These are phyloP conservation scores for Sturnus vulgaris DNA, from an alignment of 2,113 vertebrate genomes.

Conservation along the genomic window DNA sequence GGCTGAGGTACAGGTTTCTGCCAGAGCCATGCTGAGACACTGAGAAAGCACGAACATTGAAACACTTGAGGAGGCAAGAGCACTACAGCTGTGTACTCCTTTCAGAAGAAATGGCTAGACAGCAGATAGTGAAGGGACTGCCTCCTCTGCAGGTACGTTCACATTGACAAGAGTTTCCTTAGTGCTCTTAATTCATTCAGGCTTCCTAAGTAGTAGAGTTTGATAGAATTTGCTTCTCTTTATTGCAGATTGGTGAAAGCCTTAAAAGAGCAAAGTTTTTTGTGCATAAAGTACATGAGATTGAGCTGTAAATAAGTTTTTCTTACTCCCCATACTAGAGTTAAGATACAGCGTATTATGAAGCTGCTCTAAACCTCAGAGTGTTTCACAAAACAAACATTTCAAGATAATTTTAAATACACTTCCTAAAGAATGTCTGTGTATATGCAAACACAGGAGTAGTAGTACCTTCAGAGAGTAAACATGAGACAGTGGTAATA, in stretches of 20 bases:
- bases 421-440: background rate
- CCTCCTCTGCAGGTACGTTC: background rate
- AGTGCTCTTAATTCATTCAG: background rate
- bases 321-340: background rate
- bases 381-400: background rate
- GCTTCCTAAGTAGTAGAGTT: background rate
- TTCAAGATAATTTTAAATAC: background rate
- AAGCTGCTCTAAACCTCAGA: background rate
- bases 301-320: background rate
- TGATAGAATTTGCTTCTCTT: background rate
- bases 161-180: background rate
- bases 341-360: background rate
- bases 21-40: background rate
- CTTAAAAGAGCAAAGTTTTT: background rate
- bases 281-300: background rate
- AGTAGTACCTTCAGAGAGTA: background rate
- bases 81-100: background rate
- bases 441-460: background rate
- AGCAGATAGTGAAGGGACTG: background rate
- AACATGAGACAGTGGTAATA: background rate
- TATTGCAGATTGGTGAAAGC: background rate
- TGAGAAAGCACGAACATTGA: fast-evolving
- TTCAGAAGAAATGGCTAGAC: background rate
- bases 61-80: background rate
- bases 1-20: background rate